Base-by-base conservation (phyloP, 2,113 vertebrate genomes). In the Rafetus swinhoei region DNA sequence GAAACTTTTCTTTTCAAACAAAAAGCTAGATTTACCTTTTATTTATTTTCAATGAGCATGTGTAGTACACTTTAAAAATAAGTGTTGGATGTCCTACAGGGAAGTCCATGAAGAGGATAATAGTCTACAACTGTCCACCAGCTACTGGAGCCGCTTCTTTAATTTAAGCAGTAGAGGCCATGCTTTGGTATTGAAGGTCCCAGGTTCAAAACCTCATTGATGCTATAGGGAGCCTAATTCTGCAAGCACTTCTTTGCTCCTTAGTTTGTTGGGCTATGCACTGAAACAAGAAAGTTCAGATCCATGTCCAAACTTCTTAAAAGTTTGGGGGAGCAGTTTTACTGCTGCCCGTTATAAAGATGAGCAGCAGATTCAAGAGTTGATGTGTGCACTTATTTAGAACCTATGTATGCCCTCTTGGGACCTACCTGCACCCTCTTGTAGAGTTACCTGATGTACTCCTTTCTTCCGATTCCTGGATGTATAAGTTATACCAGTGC, bases 311-410 rank as follows among this genome's bases (percentile, higher is more conserved):
- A 35, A 72, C 15, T 5, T 72, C n/a, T 19, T 19, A 32, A 62
- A 35, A 72, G 25, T 76, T 76, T 45, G 39, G 22, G 22, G 21
- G 74, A 76, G 39, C 6, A 50, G 57, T 50, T 65, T 74, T 76
- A 2, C 62, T 39, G 1, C 45, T 55, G 55, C 50, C 80, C 65
- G 2, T 39, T 1, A 9, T 82, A 35, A 32, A 29, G 45, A 4
- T 4, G 4, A 0, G 1, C 1, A 2, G 27, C 0, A 0, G 45
- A 39, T 55, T 69, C 72, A 79, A 45, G 62, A 7, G 11, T 1
- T 77, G 11, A 50, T 27, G 39, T 25, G 12, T 45, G 19, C 4
- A 21, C n/a, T 72, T 69, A 29, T 32, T n/a, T 72, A 35, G 65
- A 72, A 72, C 65, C n/a, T 10, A 72, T 2, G 19, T 72, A 21